Conservation (phyloP, 2,113 vertebrate genomes). For the Raja brachyura region DNA sequence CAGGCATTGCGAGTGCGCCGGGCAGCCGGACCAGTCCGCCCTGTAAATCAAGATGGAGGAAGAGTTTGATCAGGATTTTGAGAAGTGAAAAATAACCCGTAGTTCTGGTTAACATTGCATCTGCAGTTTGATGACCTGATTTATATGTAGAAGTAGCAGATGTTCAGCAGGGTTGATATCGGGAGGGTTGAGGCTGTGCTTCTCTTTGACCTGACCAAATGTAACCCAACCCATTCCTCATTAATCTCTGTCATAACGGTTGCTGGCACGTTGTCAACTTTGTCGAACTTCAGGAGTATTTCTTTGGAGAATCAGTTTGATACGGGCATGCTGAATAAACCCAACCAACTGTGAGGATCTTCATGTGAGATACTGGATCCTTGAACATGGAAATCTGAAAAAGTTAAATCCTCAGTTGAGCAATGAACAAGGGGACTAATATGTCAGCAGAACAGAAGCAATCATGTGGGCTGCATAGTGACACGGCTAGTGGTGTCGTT, state of each 20-base stretch:
- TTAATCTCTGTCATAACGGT: slow-evolving; percentile 1
- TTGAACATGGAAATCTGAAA: not conserved
- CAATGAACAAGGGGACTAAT: not conserved
- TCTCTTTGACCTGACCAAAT: slow-evolving; percentile 13
- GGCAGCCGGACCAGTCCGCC: too few relatives aligned
- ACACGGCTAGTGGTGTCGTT: too few relatives aligned
- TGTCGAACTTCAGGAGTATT: not conserved
- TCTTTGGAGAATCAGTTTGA: not conserved
- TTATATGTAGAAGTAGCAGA: not conserved
- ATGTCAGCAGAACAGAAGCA: not conserved
- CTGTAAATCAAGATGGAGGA: too few relatives aligned
- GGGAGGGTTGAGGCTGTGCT: not conserved
- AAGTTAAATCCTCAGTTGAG: not conserved
- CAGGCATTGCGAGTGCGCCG: too few relatives aligned
- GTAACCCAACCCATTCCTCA: not conserved
- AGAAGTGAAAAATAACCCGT: not conserved
- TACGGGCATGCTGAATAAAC: not conserved
- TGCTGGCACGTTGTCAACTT: not conserved
- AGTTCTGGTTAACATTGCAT: not conserved
- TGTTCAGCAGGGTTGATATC: not conserved
- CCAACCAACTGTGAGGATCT: not conserved
- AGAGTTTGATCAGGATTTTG: not conserved
- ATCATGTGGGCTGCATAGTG: not conserved
- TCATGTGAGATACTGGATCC: not conserved
- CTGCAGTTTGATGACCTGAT: not conserved